phyloP scores from a whole-genome alignment of 2,113 vertebrate genomes.

The Psettodes erumei region DNA sequence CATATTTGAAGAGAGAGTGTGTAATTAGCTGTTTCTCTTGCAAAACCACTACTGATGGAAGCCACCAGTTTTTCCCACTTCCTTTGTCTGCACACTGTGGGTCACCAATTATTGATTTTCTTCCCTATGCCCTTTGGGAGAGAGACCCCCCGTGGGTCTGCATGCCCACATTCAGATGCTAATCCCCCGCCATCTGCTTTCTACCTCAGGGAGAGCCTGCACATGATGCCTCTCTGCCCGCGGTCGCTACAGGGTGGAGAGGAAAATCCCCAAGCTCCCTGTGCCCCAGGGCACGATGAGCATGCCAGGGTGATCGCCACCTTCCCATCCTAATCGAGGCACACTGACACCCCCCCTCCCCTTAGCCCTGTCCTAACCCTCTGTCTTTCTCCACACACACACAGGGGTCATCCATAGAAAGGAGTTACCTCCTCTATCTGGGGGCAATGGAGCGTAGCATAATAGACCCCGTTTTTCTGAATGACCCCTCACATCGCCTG shows the following conservation, averaged over 20 bases:
- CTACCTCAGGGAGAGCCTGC: slow-evolving; percentile 11
- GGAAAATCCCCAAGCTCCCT: slow-evolving; percentile 32
- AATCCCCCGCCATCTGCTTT: slow-evolving; percentile 76
- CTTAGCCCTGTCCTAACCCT: not conserved
- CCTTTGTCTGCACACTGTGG: not conserved
- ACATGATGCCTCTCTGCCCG: slow-evolving; percentile 18
- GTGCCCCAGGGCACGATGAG: slow-evolving; percentile 16
- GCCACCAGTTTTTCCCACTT: slow-evolving; percentile 43
- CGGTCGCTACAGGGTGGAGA: not conserved
- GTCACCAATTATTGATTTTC: slow-evolving; percentile 60
- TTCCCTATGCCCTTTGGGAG: slow-evolving; percentile 37
- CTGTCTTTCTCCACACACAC: slow-evolving; percentile 2
- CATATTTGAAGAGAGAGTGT: not conserved
- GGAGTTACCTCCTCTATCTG: slow-evolving; percentile 9
- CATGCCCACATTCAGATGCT: slow-evolving; percentile 67
- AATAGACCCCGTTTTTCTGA: slow-evolving; percentile 38
- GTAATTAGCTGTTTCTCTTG: slow-evolving; percentile 28
- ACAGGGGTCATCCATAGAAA: slow-evolving; percentile 24
- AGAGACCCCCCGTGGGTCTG: slow-evolving; percentile 28
- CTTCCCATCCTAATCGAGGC: slow-evolving; percentile 9
- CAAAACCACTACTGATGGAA: slow-evolving; percentile 17
- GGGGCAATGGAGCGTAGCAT: slow-evolving; percentile 30
- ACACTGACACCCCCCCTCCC: not conserved
- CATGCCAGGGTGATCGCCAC: slow-evolving; percentile 38
- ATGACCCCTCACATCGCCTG: slow-evolving; percentile 12